These are phyloP conservation scores for Protobothrops flavoviridis DNA, from an alignment of 2,113 vertebrate species.

Conservation along the genomic window DNA sequence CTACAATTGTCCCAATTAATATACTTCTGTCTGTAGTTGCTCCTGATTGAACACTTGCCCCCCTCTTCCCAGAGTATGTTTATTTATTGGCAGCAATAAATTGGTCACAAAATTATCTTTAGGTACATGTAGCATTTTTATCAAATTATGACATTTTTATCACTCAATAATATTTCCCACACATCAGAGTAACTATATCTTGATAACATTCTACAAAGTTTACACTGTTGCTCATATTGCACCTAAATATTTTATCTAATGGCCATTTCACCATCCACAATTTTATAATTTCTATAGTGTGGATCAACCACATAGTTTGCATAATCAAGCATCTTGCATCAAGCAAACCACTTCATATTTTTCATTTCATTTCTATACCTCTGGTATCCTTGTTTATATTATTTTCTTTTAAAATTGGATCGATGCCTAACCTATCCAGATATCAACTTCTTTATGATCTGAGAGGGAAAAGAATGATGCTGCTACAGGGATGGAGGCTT, in stretches of 20 bases:
- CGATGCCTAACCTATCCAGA: background rate
- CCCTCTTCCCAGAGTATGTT: too few species aligned
- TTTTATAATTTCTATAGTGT: background rate
- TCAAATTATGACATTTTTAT: background rate
- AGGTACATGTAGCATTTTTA: background rate
- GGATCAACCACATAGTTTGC: background rate
- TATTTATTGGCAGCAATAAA: too few species aligned
- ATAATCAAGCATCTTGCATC: background rate
- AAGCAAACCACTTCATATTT: background rate
- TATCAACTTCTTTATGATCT: background rate
- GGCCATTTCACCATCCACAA: background rate
- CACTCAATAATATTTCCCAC: background rate
- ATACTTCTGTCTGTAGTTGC: background rate
- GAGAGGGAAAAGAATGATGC: background rate
- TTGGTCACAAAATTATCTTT: background rate
- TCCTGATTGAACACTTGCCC: background rate
- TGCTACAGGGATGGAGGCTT: background rate
- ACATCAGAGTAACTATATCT: background rate
- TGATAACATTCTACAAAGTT: background rate
- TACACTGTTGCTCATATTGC: background rate
- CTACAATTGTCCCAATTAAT: background rate
- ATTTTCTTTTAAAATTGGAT: background rate
- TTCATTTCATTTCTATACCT: background rate
- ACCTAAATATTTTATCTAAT: background rate
- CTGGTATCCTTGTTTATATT: background rate